Conservation (phyloP, 2,888 invertebrate species). For the Phorcus lineatus region DNA sequence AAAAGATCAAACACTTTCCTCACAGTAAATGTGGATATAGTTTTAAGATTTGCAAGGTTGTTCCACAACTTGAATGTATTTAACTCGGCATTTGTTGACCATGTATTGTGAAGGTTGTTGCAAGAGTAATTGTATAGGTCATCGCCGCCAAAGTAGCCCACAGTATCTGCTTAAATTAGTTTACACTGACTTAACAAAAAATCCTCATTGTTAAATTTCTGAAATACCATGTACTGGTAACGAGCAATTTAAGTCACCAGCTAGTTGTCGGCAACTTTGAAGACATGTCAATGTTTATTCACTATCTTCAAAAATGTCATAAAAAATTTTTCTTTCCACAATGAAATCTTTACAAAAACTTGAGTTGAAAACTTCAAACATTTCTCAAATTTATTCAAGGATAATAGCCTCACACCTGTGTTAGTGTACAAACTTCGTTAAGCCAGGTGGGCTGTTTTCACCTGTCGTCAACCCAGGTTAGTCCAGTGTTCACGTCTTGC, state of each 20-base stretch:
- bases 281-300: not conserved
- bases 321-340: not conserved
- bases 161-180: not conserved
- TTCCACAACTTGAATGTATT: not conserved
- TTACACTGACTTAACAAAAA: slow-evolving; percentile 12
- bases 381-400: not conserved
- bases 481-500: too few relatives aligned
- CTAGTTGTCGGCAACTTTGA: not conserved
- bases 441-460: slow-evolving; percentile 2
- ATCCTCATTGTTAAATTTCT: not conserved
- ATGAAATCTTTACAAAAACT: not conserved
- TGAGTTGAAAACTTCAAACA: slow-evolving; percentile 16
- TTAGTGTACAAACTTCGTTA: slow-evolving; percentile 18
- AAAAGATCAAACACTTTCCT: too few relatives aligned
- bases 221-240: not conserved
- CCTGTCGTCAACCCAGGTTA: not conserved
- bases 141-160: not conserved
- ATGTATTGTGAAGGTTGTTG: not conserved
- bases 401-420: slow-evolving; percentile 14
- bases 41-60: too few relatives aligned
- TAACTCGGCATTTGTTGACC: not conserved
- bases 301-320: slow-evolving; percentile 17
- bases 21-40: too few relatives aligned
- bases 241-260: not conserved
- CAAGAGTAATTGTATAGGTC: not conserved